Conservation (phyloP, 1,140 invertebrate genomes). For the Homarus americanus region DNA sequence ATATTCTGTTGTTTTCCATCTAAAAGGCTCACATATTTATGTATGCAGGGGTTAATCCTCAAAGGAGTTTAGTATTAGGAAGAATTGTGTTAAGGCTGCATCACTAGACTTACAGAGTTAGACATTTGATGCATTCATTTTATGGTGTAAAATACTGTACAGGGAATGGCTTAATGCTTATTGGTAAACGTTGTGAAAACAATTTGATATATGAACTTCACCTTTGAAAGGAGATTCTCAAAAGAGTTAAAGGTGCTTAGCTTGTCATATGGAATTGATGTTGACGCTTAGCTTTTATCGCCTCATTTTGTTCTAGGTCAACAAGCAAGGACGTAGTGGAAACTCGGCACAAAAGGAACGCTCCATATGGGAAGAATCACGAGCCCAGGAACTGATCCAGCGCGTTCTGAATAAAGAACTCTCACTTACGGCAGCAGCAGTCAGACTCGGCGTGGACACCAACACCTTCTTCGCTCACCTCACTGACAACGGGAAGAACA, state of each 20-base stretch:
- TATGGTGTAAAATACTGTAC: too few relatives aligned
- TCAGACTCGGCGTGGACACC: slow-evolving; percentile 74
- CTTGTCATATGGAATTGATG: background rate
- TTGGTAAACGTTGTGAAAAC: too few relatives aligned
- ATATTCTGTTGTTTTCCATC: too few relatives aligned
- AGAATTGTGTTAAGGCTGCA: too few relatives aligned
- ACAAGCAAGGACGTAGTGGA: slow-evolving; percentile 66
- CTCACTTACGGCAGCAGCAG: slow-evolving; percentile 73
- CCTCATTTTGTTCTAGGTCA: slow-evolving; percentile 62
- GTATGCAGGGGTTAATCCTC: too few relatives aligned
- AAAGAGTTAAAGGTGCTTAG: background rate
- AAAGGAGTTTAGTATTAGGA: too few relatives aligned
- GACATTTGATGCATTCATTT: too few relatives aligned
- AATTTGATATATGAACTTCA: too few relatives aligned
- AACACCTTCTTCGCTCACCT: slow-evolving; percentile 74
- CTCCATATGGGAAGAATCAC: slow-evolving; percentile 75
- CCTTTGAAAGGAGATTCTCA: too few relatives aligned
- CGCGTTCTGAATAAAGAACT: slow-evolving; percentile 72
- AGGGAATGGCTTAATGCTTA: too few relatives aligned
- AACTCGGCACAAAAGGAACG: slow-evolving; percentile 56
- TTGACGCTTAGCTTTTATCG: background rate
- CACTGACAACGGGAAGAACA: slow-evolving; percentile 74
- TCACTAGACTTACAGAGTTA: too few relatives aligned
- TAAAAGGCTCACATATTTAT: too few relatives aligned
- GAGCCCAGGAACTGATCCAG: slow-evolving; percentile 71